Base-by-base conservation (phyloP, 2,797 vertebrate species). In the Phyllotis vaccarum region DNA sequence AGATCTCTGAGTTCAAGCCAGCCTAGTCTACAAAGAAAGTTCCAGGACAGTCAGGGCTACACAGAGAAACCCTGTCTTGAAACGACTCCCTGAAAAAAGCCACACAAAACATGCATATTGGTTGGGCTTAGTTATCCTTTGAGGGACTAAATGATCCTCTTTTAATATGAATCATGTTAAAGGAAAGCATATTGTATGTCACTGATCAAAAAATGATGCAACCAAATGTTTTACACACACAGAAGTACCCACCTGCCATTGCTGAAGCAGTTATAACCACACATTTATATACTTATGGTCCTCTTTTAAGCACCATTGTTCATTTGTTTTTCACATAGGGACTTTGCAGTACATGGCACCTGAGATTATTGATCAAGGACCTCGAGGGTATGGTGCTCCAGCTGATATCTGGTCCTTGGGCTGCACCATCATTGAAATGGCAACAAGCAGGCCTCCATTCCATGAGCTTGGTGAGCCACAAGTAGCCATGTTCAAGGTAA, bases 341-440 rank as follows among this genome's bases (percentile, higher is more conserved):
- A 99, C 98, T 8, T 97, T 99, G 93, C 98, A 99, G 93, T 99
- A 99, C 92, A 99, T 99, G 98, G 99, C 99, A 80, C 99, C 99
- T 87, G 99, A 99, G 97, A 98, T 99, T 72, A 98, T 99, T 0
- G 98, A 99, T 92, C 98, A 98, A 93, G 99, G 98, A 40, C 98
- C 98, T 86, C 97, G 97, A 22, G 98, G 98, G 9, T 99, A 99
- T 0, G 98, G 99, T 16, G 98, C 98, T 29, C 98, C 99, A 8
- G 98, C 98, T 90, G 99, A 99, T 89, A 99, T 99, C 96, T 99
- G 99, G 99, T 99, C 98, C 31, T 96, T 99, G 91, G 99, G 99
- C 80, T 99, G 99, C 82, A 99, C 99, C 29, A 96, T 99, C 92
- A 98, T 99, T 93, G 99, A 99, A 98, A 99, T 99, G 99, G 98